These are phyloP conservation scores for Typhlichthys subterraneus DNA, from an alignment of 2,797 vertebrate species.

Conservation along the genomic window DNA sequence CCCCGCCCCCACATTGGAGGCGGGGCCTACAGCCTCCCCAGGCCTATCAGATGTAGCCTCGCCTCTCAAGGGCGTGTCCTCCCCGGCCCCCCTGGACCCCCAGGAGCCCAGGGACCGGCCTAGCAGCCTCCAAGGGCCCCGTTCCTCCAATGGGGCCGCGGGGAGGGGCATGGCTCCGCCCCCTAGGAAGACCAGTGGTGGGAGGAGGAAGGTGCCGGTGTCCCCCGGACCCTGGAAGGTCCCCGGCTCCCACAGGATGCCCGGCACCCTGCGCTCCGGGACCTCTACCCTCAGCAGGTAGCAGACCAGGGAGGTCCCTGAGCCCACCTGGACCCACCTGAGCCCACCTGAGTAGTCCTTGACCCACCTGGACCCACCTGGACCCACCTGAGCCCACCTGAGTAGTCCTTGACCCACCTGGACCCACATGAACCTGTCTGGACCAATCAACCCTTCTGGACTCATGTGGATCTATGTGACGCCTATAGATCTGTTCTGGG, in stretches of 20 bases:
- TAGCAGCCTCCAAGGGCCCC: no score
- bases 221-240: conserved; percentile 98
- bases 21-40: conserved; percentile 94
- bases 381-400: conserved; percentile 25
- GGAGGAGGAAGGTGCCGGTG: conserved; percentile 86
- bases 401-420: conserved; percentile 36
- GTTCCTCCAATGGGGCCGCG: conserved; percentile 47
- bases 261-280: conserved; percentile 86
- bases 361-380: conserved; percentile 5
- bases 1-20: conserved; percentile 92
- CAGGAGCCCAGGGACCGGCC: conserved; percentile 51
- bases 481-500: no score
- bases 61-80: conserved; percentile 85
- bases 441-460: no score
- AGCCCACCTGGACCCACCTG: conserved; percentile 11
- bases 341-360: conserved; percentile 2
- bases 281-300: conserved; percentile 93
- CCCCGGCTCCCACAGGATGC: conserved; percentile 93
- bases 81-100: conserved; percentile 92
- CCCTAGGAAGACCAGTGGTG: conserved; percentile 60
- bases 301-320: conserved; percentile 47
- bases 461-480: no score
- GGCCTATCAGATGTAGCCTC: conserved; percentile 96
- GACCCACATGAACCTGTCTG: no score
- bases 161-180: conserved; percentile 78